A percentile compares a stretch with the other conserved stretches of the same genome.
Evolutionary conservation across 2,113 vertebrate species (phyloP).

Genomic region (Vanacampus margaritifer): DNA sequence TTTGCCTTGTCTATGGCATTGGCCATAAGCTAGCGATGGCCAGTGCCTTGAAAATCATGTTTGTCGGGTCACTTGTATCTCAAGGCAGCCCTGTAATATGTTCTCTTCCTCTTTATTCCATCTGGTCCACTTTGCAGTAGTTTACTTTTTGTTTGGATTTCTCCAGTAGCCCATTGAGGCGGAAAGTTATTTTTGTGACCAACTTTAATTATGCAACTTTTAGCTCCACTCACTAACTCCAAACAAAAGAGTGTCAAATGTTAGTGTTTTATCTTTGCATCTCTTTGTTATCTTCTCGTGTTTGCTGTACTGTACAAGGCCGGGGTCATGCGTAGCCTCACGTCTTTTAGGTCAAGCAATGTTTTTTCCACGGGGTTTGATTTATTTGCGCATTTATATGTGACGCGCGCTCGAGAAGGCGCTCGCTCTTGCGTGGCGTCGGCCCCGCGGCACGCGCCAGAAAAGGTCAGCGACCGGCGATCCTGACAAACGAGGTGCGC

Average conservation of each 20-base stretch:
- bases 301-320: conserved; percentile 10
- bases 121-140: too few species aligned
- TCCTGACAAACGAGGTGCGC: conserved; percentile 64
- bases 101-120: too few species aligned
- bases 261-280: conserved; percentile 18
- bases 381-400: conserved; percentile 68
- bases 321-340: conserved; percentile 40
- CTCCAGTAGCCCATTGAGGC: too few species aligned
- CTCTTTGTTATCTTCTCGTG: neutral
- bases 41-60: too few species aligned
- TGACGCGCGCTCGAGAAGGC: conserved; percentile 52
- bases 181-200: neutral
- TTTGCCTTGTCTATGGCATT: too few species aligned
- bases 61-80: too few species aligned
- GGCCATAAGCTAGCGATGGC: too few species aligned
- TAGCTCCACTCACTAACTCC: conserved; percentile 13
- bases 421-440: conserved; percentile 53
- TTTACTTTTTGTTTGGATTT: too few species aligned
- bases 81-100: too few species aligned
- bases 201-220: conserved; percentile 15
- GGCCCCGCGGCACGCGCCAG: conserved; percentile 50
- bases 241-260: conserved; percentile 3
- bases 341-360: conserved; percentile 45
- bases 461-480: conserved; percentile 58
- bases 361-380: conserved; percentile 47